Conservation (phyloP, 2,113 vertebrate genomes). For the Toxotes jaculatrix region DNA sequence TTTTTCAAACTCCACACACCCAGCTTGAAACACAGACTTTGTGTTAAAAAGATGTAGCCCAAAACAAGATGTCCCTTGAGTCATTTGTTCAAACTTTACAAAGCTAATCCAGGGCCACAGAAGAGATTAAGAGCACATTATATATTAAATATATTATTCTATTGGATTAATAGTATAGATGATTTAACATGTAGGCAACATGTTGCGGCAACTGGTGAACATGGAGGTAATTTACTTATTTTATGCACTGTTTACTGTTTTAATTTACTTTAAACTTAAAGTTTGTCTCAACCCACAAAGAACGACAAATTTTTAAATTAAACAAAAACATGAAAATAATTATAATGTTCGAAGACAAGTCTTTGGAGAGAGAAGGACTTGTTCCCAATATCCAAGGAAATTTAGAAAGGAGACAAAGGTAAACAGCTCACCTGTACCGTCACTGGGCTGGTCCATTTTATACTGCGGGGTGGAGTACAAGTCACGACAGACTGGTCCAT, state of each 20-base stretch:
- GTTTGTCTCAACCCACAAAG: background rate
- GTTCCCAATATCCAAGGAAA: too few relatives aligned
- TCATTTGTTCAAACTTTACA: background rate
- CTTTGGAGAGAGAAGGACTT: background rate
- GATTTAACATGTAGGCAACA: background rate
- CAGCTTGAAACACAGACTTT: background rate
- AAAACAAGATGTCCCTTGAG: background rate
- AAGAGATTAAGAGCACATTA: background rate
- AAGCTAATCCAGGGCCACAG: background rate
- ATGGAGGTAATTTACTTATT: background rate
- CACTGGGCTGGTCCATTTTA: slow-evolving; percentile 85
- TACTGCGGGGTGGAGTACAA: slow-evolving; percentile 95
- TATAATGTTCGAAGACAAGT: background rate
- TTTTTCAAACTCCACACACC: too few relatives aligned
- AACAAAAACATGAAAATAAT: background rate
- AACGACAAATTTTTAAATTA: background rate
- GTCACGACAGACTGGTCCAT: slow-evolving; percentile 91
- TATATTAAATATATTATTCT: background rate
- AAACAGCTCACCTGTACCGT: slow-evolving; percentile 82
- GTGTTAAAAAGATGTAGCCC: background rate
- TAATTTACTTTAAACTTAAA: background rate
- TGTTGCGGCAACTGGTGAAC: too few relatives aligned
- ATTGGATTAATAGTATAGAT: background rate
- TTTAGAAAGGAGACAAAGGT: background rate
- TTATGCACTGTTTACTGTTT: background rate